Percentiles rank a stretch among this genome's conserved stretches.
Conservation (phyloP, 2,113 vertebrate species). For the Clarias gariepinus region DNA sequence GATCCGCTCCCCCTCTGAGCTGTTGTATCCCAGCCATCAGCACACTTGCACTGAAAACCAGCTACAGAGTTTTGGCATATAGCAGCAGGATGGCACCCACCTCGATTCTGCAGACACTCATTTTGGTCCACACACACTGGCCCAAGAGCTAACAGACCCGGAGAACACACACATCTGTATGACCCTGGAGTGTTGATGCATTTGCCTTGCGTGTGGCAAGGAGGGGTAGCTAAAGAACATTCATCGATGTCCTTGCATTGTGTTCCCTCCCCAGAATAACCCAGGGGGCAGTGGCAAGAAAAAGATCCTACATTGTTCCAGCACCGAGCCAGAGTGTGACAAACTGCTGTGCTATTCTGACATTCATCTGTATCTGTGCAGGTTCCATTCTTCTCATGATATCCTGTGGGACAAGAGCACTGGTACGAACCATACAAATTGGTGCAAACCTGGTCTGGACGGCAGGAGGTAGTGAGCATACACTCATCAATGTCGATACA, state of each 20-base stretch:
- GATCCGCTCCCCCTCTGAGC: conserved; percentile 56
- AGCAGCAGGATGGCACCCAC: conserved; percentile 69
- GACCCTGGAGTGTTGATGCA: conserved; percentile 78
- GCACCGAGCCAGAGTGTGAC: conserved; percentile 69
- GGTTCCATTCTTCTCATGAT: conserved; percentile 57
- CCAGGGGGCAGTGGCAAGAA: conserved; percentile 71
- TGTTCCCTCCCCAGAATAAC: conserved; percentile 70
- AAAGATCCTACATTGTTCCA: conserved; percentile 74
- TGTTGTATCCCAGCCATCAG: conserved; percentile 64
- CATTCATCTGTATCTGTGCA: conserved; percentile 77
- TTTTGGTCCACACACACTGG: conserved; percentile 72
- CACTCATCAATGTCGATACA: conserved; percentile 76
- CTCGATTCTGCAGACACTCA: conserved; percentile 70
- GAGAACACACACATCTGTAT: conserved; percentile 68
- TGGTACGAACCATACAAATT: conserved; percentile 67
- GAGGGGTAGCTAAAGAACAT: conserved; percentile 57
- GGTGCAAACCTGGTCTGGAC: conserved; percentile 71
- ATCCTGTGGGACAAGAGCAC: conserved; percentile 72
- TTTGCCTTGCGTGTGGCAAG: conserved; percentile 66
- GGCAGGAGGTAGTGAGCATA: conserved; percentile 61
- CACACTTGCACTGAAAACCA: conserved; percentile 71
- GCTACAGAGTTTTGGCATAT: conserved; percentile 70
- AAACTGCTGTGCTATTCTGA: conserved; percentile 53
- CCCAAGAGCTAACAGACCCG: conserved; percentile 68
- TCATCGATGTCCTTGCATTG: conserved; percentile 76